phyloP scores from a whole-genome alignment of 2,113 vertebrate species.

The Cnemophilus loriae region DNA sequence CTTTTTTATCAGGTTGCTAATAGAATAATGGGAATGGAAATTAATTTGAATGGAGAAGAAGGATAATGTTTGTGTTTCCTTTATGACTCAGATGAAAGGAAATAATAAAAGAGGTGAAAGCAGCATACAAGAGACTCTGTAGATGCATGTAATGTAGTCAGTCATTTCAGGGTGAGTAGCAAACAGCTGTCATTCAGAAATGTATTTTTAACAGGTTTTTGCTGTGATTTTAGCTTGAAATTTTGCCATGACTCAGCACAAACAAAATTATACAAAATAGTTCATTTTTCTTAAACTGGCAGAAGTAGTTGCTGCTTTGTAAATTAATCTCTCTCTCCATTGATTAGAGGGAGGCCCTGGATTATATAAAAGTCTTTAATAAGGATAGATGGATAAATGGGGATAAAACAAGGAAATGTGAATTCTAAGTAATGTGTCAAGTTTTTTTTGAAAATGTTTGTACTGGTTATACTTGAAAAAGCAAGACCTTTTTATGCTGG shows the following conservation, averaged over 20 bases:
- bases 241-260: not conserved
- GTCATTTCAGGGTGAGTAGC: not conserved
- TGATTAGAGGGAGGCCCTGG: not conserved
- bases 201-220: not conserved
- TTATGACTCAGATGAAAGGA: not conserved
- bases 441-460: not conserved
- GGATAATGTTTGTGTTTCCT: not conserved
- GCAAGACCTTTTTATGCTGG: not conserved
- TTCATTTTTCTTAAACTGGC: not conserved
- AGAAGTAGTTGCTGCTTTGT: not conserved
- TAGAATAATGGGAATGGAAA: not conserved
- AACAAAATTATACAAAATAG: not conserved
- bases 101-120: not conserved
- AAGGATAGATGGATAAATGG: not conserved
- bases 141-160: not conserved
- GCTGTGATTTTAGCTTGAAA: not conserved
- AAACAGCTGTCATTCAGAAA: not conserved
- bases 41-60: not conserved
- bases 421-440: not conserved
- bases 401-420: not conserved
- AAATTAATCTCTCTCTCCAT: not conserved
- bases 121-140: not conserved
- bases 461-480: not conserved
- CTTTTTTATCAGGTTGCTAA: not conserved
- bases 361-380: not conserved